phyloP scores from a whole-genome alignment of 2,888 invertebrate genomes.

The Tipula unca region DNA sequence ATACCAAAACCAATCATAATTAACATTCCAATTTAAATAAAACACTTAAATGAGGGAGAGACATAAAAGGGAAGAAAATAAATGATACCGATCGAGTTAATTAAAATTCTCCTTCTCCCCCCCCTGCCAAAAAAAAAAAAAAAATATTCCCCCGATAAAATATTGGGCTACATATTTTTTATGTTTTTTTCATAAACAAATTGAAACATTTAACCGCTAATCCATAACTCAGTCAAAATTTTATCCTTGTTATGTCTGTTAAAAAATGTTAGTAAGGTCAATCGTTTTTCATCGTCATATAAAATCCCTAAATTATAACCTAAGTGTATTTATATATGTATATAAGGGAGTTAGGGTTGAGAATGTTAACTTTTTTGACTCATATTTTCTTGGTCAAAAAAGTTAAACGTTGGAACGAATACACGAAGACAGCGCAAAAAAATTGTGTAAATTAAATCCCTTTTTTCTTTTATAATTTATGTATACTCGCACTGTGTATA shows the following conservation, averaged over 20 bases:
- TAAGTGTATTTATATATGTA: neutral
- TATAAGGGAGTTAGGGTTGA: neutral
- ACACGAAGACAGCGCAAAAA: neutral
- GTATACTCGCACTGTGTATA: neutral
- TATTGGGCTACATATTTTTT: neutral
- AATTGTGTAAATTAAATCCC: slow-evolving; percentile 1
- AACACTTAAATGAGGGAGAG: neutral
- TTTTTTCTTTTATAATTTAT: neutral
- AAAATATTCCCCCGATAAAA: neutral
- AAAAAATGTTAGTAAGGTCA: neutral
- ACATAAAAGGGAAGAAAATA: neutral
- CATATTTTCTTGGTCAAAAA: neutral
- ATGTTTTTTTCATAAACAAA: neutral
- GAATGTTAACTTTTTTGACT: neutral
- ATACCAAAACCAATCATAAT: slow-evolving; percentile 1
- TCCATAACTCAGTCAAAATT: neutral
- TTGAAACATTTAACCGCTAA: neutral
- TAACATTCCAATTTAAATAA: neutral
- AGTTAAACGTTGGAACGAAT: neutral
- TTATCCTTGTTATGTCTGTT: neutral
- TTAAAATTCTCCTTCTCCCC: neutral
- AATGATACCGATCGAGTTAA: slow-evolving; percentile 8
- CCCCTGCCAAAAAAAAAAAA: neutral
- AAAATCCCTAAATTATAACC: neutral
- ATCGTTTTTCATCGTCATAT: neutral